phyloP scores from a whole-genome alignment of 1,140 invertebrate genomes.

The Rhyacophila brunnea region DNA sequence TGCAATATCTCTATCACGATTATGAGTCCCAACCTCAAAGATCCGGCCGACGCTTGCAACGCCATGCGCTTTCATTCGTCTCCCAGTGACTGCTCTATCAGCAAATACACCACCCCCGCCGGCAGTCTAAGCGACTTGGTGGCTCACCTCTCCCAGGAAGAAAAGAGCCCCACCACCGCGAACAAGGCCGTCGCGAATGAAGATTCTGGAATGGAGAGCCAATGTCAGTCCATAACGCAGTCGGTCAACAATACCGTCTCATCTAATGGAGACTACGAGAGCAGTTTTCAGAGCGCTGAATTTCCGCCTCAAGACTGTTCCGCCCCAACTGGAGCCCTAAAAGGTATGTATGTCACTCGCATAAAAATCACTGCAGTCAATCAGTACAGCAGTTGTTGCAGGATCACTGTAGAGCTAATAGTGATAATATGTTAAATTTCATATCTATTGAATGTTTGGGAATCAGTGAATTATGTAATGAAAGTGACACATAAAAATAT shows the following conservation, averaged over 20 bases:
- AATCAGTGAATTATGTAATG: no score
- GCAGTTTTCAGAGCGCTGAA: constrained; percentile 16
- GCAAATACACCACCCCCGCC: constrained; percentile 26
- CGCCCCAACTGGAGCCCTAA: not conserved
- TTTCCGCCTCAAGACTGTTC: constrained; percentile 15
- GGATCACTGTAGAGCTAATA: no score
- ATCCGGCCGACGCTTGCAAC: not conserved
- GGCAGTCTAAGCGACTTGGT: constrained; percentile 24
- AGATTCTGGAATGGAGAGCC: constrained; percentile 30
- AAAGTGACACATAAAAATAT: no score
- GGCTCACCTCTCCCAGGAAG: not conserved
- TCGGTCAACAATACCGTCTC: constrained; percentile 19
- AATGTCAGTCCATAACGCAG: constrained; percentile 25
- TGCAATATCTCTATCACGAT: constrained; percentile 7
- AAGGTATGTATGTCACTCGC: no score
- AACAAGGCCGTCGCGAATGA: constrained; percentile 9
- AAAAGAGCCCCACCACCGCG: constrained; percentile 10
- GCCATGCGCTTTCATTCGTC: constrained; percentile 12
- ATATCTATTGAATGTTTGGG: no score
- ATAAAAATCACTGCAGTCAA: no score
- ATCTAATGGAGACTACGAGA: constrained; percentile 18
- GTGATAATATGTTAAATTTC: no score
- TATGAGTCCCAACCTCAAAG: constrained; percentile 9
- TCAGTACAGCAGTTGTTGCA: no score
- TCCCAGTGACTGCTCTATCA: constrained; percentile 31